Evolutionary conservation across 2,113 vertebrate species (phyloP).

Genomic region (Tetraodon nigroviridis): DNA sequence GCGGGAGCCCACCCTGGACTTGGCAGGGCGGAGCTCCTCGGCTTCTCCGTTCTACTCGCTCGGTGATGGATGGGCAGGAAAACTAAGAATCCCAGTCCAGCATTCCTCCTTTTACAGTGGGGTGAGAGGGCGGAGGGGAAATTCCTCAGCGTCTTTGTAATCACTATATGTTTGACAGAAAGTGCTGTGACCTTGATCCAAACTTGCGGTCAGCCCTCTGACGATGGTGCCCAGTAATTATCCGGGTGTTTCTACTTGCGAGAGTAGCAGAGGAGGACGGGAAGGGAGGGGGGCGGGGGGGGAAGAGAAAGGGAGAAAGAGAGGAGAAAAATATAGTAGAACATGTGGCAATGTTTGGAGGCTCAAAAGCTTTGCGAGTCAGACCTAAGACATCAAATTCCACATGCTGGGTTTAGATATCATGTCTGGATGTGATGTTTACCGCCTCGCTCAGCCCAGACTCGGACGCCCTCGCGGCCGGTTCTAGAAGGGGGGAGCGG

Average conservation of each 20-base stretch:
- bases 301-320: conserved; percentile 43
- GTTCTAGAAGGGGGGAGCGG: conserved; percentile 49
- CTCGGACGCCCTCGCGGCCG: conserved; percentile 57
- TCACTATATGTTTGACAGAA: conserved; percentile 60
- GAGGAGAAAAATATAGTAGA: conserved; percentile 27
- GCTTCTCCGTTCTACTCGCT: conserved; percentile 62
- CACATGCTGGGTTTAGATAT: conserved; percentile 72
- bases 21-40: conserved; percentile 49
- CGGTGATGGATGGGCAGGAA: conserved; percentile 69
- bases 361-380: conserved; percentile 66
- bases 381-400: conserved; percentile 71
- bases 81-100: conserved; percentile 58
- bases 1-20: conserved; percentile 64
- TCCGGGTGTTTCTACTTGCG: conserved; percentile 56
- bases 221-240: conserved; percentile 47
- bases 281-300: conserved; percentile 24
- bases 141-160: conserved; percentile 62
- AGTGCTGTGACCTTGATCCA: conserved; percentile 53
- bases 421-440: conserved; percentile 70
- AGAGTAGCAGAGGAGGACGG: conserved; percentile 17
- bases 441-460: conserved; percentile 53
- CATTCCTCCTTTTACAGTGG: conserved; percentile 65
- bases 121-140: conserved; percentile 33
- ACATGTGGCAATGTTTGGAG: conserved; percentile 52
- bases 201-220: conserved; percentile 48